phyloP scores from a whole-genome alignment of 2,888 invertebrate species.

The Anodontia alba region DNA sequence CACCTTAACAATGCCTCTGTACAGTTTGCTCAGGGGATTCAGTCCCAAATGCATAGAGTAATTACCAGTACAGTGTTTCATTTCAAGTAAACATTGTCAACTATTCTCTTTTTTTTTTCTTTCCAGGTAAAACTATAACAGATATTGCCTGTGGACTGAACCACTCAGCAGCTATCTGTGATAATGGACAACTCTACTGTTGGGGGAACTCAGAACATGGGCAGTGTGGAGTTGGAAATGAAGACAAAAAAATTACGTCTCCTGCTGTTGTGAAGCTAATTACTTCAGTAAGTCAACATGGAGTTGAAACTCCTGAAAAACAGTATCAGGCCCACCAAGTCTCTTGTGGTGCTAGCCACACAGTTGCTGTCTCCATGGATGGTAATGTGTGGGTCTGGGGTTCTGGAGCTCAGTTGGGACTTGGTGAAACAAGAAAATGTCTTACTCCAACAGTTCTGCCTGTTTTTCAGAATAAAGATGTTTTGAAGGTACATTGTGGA shows the following conservation, averaged over 20 bases:
- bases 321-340: slow-evolving; percentile 65
- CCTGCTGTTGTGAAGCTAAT: slow-evolving; percentile 67
- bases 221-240: slow-evolving; percentile 88
- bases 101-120: neutral
- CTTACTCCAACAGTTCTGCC: slow-evolving; percentile 73
- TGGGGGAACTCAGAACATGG: slow-evolving; percentile 82
- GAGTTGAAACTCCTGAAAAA: slow-evolving; percentile 57
- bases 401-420: slow-evolving; percentile 77
- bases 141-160: slow-evolving; percentile 91
- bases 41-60: too few species aligned
- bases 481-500: slow-evolving; percentile 80
- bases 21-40: too few species aligned
- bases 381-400: slow-evolving; percentile 84
- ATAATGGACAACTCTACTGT: slow-evolving; percentile 79
- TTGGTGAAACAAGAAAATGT: slow-evolving; percentile 60
- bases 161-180: slow-evolving; percentile 85
- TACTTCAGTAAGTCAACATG: slow-evolving; percentile 70
- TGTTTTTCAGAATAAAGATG: slow-evolving; percentile 71
- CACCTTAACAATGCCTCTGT: too few species aligned
- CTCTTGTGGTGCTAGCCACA: slow-evolving; percentile 81
- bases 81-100: too few species aligned
- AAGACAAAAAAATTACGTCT: slow-evolving; percentile 56
- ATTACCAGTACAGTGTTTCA: too few species aligned
- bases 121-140: slow-evolving; percentile 86
- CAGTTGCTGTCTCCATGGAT: slow-evolving; percentile 77